These are phyloP conservation scores for Branchinecta lynchi DNA, from an alignment of 1,140 invertebrate species.

Conservation along the genomic window DNA sequence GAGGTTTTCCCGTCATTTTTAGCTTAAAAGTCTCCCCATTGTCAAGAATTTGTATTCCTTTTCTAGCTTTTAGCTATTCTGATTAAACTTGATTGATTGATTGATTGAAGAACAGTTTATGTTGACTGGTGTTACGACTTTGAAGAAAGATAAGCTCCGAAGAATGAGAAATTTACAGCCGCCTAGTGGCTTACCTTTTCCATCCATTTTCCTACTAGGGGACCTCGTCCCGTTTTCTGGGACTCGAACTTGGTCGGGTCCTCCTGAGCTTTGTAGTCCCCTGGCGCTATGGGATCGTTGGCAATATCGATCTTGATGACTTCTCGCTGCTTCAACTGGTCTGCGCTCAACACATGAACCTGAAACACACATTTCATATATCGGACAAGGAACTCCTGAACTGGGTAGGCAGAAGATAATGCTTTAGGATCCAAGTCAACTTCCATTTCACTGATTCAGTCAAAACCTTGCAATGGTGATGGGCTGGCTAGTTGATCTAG, in stretches of 20 bases:
- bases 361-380: conserved; percentile 29
- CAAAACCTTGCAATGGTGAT: too few species aligned
- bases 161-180: too few species aligned
- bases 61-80: too few species aligned
- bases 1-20: too few species aligned
- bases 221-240: conserved; percentile 82
- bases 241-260: conserved; percentile 83
- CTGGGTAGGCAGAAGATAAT: not conserved
- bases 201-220: conserved; percentile 68
- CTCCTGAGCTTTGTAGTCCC: conserved; percentile 76
- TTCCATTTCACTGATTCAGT: too few species aligned
- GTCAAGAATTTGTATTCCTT: too few species aligned
- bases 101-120: too few species aligned
- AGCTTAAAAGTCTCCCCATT: too few species aligned
- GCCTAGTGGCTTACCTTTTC: conserved; percentile 34
- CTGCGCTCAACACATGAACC: conserved; percentile 73
- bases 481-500: too few species aligned
- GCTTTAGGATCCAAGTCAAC: not conserved
- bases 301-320: conserved; percentile 88
- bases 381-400: conserved; percentile 10
- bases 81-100: too few species aligned
- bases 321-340: conserved; percentile 74
- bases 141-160: too few species aligned
- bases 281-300: conserved; percentile 59
- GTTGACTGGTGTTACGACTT: too few species aligned